phyloP scores from a whole-genome alignment of 2,797 vertebrate species.

The Gorsachius magnificus region DNA sequence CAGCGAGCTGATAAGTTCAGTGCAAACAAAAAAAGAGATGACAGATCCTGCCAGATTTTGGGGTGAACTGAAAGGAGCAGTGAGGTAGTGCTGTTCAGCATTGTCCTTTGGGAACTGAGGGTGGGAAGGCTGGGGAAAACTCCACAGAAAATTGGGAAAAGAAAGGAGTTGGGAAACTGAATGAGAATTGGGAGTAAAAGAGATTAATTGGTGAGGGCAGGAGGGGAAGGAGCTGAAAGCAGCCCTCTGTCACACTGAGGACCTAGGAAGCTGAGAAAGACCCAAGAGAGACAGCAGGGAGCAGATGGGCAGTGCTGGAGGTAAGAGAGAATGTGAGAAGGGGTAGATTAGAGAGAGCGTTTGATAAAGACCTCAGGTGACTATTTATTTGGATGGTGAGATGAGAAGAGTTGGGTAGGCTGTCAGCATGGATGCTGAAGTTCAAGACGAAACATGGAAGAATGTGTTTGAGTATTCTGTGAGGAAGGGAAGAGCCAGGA shows the following conservation, averaged over 20 bases:
- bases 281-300: neutral
- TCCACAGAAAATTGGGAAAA: neutral
- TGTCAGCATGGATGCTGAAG: neutral
- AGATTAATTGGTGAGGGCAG: neutral
- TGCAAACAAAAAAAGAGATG: neutral
- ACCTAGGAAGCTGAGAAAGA: neutral
- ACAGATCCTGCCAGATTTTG: neutral
- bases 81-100: neutral
- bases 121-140: neutral
- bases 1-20: neutral
- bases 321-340: neutral
- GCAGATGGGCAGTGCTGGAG: neutral
- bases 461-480: neutral
- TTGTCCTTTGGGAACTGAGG: neutral
- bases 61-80: neutral
- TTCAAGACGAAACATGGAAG: neutral
- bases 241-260: rapidly evolving
- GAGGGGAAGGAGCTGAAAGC: neutral
- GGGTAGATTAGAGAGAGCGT: neutral
- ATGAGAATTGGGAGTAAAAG: neutral
- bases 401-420: neutral
- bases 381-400: neutral
- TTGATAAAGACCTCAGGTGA: neutral
- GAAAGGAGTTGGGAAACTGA: neutral
- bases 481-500: neutral